Evolutionary conservation across 1,140 invertebrate species (phyloP).

Genomic region (Capitella teleta): DNA sequence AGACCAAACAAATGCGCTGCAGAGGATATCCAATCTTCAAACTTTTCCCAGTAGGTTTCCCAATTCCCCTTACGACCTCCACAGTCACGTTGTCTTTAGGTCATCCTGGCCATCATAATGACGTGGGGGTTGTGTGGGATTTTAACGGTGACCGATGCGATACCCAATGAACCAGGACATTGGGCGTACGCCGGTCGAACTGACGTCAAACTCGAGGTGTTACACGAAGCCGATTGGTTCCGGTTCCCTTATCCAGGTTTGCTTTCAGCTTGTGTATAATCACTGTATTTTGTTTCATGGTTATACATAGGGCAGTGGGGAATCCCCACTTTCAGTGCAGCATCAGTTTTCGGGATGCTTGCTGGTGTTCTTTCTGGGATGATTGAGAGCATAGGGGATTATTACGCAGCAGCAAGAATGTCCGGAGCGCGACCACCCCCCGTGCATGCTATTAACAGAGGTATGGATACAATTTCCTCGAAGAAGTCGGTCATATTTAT

Average conservation of each 20-base stretch:
- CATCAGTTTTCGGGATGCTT: conserved; percentile 35
- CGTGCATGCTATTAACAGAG: conserved; percentile 49
- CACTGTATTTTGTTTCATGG: not conserved
- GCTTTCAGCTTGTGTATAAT: not conserved
- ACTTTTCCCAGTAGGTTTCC: no score
- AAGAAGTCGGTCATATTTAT: no score
- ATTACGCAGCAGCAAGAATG: conserved; percentile 36
- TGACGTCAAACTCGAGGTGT: conserved; percentile 62
- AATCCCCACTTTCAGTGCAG: conserved; percentile 27
- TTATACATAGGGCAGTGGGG: conserved; percentile 37
- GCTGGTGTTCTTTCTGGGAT: conserved; percentile 37
- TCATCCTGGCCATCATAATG: conserved; percentile 61
- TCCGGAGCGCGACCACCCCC: conserved; percentile 33
- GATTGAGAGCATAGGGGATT: conserved; percentile 43
- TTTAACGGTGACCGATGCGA: conserved; percentile 55
- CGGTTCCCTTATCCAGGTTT: conserved; percentile 73
- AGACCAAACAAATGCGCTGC: no score
- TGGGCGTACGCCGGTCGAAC: conserved; percentile 60
- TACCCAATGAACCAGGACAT: conserved; percentile 41
- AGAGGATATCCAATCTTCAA: no score
- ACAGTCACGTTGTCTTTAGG: no score
- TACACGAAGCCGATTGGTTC: conserved; percentile 69
- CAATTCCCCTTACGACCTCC: no score
- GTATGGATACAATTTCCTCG: no score
- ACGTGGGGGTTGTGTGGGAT: conserved; percentile 69